Evolutionary conservation across 2,888 invertebrate genomes (phyloP).

Genomic region (Arenicola marina): DNA sequence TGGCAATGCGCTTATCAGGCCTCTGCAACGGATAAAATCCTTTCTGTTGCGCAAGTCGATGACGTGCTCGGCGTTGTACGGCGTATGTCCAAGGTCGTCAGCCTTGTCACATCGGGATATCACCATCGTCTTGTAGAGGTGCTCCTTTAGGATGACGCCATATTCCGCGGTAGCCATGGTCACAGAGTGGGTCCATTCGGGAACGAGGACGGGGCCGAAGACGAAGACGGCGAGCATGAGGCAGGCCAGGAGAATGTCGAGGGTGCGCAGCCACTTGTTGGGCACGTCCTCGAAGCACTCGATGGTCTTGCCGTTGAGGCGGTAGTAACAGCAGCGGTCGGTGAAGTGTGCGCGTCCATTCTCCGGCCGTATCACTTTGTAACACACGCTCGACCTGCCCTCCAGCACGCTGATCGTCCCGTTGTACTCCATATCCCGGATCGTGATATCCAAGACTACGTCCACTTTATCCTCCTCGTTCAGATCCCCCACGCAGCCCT

Average conservation of each 20-base stretch:
- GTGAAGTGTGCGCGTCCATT: slow-evolving; percentile 25
- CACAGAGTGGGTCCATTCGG: slow-evolving; percentile 35
- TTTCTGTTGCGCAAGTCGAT: slow-evolving; percentile 20
- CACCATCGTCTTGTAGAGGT: slow-evolving; percentile 24
- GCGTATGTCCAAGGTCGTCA: background rate
- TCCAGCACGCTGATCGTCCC: slow-evolving; percentile 15
- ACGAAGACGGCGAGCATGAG: slow-evolving; percentile 49
- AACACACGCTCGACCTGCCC: slow-evolving; percentile 39
- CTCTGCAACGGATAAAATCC: slow-evolving; percentile 17
- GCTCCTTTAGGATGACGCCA: slow-evolving; percentile 39
- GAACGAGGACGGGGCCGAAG: slow-evolving; percentile 49
- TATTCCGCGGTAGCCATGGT: slow-evolving; percentile 34
- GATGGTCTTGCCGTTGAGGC: background rate
- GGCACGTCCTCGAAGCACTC: slow-evolving; percentile 18
- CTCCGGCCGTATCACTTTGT: slow-evolving; percentile 34
- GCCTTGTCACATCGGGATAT: slow-evolving; percentile 11
- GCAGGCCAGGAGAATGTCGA: slow-evolving; percentile 46
- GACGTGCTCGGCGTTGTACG: slow-evolving; percentile 9
- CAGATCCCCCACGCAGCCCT: slow-evolving; percentile 41
- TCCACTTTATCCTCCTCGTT: slow-evolving; percentile 24
- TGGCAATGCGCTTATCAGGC: slow-evolving; percentile 21
- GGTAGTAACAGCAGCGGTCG: slow-evolving; percentile 27
- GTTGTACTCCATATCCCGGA: slow-evolving; percentile 22
- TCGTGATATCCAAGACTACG: slow-evolving; percentile 18
- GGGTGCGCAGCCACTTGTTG: slow-evolving; percentile 48